Base-by-base conservation (phyloP, 2,888 invertebrate species). In the Patella depressa region DNA sequence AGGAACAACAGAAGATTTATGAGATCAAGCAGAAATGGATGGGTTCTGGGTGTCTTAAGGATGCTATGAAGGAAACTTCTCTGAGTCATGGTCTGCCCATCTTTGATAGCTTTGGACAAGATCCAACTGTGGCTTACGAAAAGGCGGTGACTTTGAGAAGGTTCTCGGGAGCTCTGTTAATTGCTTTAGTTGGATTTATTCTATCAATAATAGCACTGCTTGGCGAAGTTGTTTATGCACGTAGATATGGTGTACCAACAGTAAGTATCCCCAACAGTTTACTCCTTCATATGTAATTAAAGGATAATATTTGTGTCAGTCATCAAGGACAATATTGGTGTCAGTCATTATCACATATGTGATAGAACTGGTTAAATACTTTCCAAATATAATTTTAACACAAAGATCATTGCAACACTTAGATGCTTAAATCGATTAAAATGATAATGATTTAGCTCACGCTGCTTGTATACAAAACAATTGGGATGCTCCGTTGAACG, bases 81-180 rank as follows among this genome's bases (percentile, higher is more conserved):
- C 72, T 70, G 12, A 55, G 72, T 29, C 45, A 45, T 45, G 76
- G 76, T 17, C 54, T 76, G 1, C 71, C 76, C 15, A 72, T 72
- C n/a, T 55, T 76, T 34, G 76, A 76, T 53, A 29, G 71, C 3
- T 76, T 76, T n/a, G 76, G 71, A 3, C 15, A n/a, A 3, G 72
- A 29, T n/a, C 11, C 55, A 15, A 59, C 29, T 14, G n/a, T 76
- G 2, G 34, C 57, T 54, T 54, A 71, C 55, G 71, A 76, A 12
- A 76, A 71, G 72, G 53, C 76, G 24, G 76, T 76, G n/a, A 76
- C 76, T 29, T 9, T 76, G 12, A 71, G 71, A 34, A 76, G 71
- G 19, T 76, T 76, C 19, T 71, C 71, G 11, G 70, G 71, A 11
- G 76, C 70, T 17, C 57, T 76, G n/a, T 72, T 76, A 9, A 34